Evolutionary conservation across 2,888 invertebrate species (phyloP), one percentile per base, ranked within the genome.

Genomic region (Adineta ricciae): DNA sequence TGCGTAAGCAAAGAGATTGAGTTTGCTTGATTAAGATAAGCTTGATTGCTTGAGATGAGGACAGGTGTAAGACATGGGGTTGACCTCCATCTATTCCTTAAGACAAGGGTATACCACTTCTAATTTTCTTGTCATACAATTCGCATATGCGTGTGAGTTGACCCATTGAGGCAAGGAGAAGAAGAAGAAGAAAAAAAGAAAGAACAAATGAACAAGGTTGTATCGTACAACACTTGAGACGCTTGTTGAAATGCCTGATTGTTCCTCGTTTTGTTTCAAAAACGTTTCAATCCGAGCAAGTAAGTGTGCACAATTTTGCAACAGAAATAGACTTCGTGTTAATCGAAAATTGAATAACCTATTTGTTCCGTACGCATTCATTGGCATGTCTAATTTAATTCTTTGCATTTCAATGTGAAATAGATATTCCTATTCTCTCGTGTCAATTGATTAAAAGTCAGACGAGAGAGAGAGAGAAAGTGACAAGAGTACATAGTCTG

Each of bases 21-120:
- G 32, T 64, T 64, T 16, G 64, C 64, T 64, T 32, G 64, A 64
- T 64, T 64, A 64, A 64, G 64, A 64, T 64, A 64, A 64, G 64
- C 64, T 32, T 64, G 64, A 9, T 64, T 64, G 27, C 5, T 32
- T 64, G 32, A 64, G 32, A 64, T 5, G 16, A 64, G 27, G 32
- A 32, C 27, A 27, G 3, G 64, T 64, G 64, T 32, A 64, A 64
- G 9, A 27, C 27, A 46, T 5, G 46, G 46, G 11, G 46, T 46
- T 46, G 46, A 46, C 11, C 64, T 64, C 46, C 46, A 46, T 46
- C 46, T 46, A 46, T 46, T 46, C 46, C 46, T 46, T 46, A 46
- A 46, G 46, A 46, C 46, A 46, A 46, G 46, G 46, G 46, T 64
- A 32, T 32, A 1, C 16, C 27, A 64, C 16, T 64, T 64, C 16